Base-by-base conservation (phyloP, 2,888 invertebrate genomes). In the Athetis lepigone region DNA sequence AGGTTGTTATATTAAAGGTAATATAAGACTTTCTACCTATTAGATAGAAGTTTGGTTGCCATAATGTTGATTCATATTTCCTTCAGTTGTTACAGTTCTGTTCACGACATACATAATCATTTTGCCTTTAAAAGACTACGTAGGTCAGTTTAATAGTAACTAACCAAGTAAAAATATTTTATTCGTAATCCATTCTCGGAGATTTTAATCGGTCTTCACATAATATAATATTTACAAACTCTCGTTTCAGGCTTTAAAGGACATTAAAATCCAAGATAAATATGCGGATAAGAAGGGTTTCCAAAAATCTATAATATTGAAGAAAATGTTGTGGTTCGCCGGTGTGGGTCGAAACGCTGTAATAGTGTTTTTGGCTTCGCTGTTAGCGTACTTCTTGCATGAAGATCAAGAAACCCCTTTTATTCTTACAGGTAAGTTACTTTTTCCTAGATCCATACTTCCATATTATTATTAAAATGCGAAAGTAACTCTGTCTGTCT, bases 291-390 rank as follows among this genome's bases (percentile, higher is more conserved):
- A 91, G 76, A 91, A 92, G 72, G 78, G 85, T 19, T 82, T 84
- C 18, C 87, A 86, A 27, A 86, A 82, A 16, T 82, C 88, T 18
- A 79, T 85, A 19, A 75, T 90, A 16, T 54, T 95, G 2, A 95
- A 94, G 77, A 95, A 92, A 70, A 70, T 90, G 16, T 79, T 97
- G 9, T 97, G 97, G 96, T 95, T 97, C 61, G 72, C 95, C 0
- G 96, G 96, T 1, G 96, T 97, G 0, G 95, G 96, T 0, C 95
- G 97, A 70, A 97, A 97, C 84, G 97, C 97, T 0, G 92, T 97
- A 1, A 96, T 97, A 0, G 97, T 97, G 0, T 90, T 97, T 0
- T 61, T 96, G 0, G 96, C 96, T 42, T 95, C 96, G 0, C 84
- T 95, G 0, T 75, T 96, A 3, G 96, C 97, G 0, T 96, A 92